These are phyloP conservation scores for Saguinus imperator DNA, from an alignment of 2,113 vertebrate species.

Conservation along the genomic window DNA sequence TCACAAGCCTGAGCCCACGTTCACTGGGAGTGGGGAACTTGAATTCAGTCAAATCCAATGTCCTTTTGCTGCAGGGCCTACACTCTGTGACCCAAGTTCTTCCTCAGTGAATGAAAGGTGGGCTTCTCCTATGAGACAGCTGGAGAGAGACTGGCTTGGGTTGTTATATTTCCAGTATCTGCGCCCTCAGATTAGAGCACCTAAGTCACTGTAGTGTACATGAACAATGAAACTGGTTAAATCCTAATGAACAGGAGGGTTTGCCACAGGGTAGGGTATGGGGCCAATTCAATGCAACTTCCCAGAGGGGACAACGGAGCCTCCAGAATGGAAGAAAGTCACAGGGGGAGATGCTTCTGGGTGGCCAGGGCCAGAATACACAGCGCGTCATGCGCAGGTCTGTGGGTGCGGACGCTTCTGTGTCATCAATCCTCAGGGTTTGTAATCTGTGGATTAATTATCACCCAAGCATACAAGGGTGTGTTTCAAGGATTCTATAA, in stretches of 20 bases:
- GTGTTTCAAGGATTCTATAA: rapidly evolving
- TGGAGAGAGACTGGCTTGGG: too few relatives aligned
- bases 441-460: rapidly evolving
- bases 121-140: rapidly evolving
- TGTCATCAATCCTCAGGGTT: rapidly evolving
- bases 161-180: rapidly evolving
- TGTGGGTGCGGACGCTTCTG: rapidly evolving
- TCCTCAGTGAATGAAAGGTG: rapidly evolving
- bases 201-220: rapidly evolving
- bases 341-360: rapidly evolving
- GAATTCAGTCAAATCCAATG: not conserved
- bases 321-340: rapidly evolving
- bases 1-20: not conserved
- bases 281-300: not conserved
- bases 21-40: not conserved
- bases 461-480: rapidly evolving
- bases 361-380: rapidly evolving
- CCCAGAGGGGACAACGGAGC: rapidly evolving
- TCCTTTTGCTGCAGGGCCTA: rapidly evolving
- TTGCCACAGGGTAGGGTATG: not conserved
- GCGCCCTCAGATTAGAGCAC: too few relatives aligned
- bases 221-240: rapidly evolving
- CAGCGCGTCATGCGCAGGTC: rapidly evolving
- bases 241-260: not conserved
- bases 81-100: too few relatives aligned